These are phyloP conservation scores for Astropecten irregularis DNA, from an alignment of 53 echinoderm and acorn worm genomes.

Conservation along the genomic window DNA sequence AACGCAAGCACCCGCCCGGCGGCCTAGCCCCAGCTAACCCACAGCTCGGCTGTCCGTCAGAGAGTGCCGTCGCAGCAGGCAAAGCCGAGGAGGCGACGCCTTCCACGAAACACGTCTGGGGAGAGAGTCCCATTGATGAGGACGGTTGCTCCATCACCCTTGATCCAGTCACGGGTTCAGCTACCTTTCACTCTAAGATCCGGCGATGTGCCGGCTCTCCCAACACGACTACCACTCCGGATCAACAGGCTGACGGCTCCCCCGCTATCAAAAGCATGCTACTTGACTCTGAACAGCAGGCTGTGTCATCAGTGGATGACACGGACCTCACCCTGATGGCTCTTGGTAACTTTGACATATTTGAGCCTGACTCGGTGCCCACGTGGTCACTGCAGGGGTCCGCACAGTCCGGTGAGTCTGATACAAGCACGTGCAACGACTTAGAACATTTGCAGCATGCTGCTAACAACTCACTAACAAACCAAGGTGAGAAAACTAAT, in stretches of 20 bases:
- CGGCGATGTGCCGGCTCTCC: background rate
- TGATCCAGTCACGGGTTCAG: constrained; percentile 13
- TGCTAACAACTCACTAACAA: background rate
- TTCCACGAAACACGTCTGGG: background rate
- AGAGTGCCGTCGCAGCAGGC: background rate
- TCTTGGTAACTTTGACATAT: constrained; percentile 21
- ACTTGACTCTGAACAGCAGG: background rate
- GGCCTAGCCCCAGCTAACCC: background rate
- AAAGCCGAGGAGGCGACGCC: background rate
- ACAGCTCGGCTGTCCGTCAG: background rate
- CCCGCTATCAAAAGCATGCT: constrained; percentile 37
- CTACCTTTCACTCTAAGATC: constrained; percentile 19
- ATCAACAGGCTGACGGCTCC: background rate
- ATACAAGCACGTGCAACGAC: constrained; percentile 1
- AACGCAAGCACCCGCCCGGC: constrained; percentile 34
- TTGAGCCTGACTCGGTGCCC: constrained; percentile 24
- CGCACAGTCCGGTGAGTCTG: constrained; percentile 6
- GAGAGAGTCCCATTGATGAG: constrained; percentile 23
- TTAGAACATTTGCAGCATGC: background rate
- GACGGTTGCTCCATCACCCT: constrained; percentile 32
- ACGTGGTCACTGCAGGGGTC: background rate
- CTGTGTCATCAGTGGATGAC: too few relatives aligned
- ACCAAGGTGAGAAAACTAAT: background rate
- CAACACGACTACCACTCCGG: background rate
- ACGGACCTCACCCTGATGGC: background rate